Base-by-base conservation (phyloP, 2,113 vertebrate species). In the Chionis minor region DNA sequence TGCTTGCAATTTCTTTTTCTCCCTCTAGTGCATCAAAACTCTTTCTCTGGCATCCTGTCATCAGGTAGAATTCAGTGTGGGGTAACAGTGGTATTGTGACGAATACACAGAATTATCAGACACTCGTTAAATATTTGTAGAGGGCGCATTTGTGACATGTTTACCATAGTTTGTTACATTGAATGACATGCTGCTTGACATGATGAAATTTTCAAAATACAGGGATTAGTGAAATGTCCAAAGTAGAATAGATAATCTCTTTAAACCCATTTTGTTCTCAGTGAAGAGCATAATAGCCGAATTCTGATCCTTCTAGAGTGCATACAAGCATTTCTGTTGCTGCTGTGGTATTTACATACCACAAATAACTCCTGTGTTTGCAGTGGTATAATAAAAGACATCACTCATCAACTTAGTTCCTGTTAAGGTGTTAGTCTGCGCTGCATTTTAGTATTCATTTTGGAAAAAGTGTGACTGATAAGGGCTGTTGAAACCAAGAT, bases 41-140 rank as follows among this genome's bases (percentile, higher is more conserved):
- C 70, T 26, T 69, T 32, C 27, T 69, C 71, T 81, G 80, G 51
- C 72, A 92, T 18, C 8, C 35, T 90, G 44, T 81, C 81, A 96
- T 55, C 72, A 89, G 80, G 63, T 77, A 86, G 69, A 58, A 74
- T 77, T 58, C 81, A 58, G 11, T 51, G n/a, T 86, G 59, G n/a
- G 38, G 26, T 83, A 70, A 45, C 1, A 1, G 24, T 81, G 26
- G 10, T 67, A 28, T 42, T 91, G 77, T 91, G 65, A 55, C 40
- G 71, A 40, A 81, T 28, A 47, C 13, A 14, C 28, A 51, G 9
- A 91, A 91, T 30, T 74, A 58, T 8, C 27, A 27, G 49, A 35
- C 35, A 28, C 4, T 19, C 59, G 72, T 28, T 89, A 14, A 38
- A 52, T 71, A 51, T n/a, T 87, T 72, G 69, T 21, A 49, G 58